Evolutionary conservation across 2,888 invertebrate species (phyloP).

Genomic region (Pyrocoelia pectoralis): DNA sequence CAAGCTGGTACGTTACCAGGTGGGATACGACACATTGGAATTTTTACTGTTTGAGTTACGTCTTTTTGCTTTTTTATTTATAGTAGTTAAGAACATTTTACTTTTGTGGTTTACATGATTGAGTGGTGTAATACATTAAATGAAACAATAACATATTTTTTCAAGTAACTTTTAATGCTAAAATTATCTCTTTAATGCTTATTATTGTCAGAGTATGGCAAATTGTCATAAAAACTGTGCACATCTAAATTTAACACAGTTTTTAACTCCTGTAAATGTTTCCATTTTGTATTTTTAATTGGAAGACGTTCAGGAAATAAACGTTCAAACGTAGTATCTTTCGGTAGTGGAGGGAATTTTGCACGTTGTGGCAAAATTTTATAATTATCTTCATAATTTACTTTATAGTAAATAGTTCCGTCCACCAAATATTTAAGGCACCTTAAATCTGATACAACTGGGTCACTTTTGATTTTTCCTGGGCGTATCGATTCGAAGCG

Average conservation of each 20-base stretch:
- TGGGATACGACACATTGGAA: slow-evolving; percentile 3
- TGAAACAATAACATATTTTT: background rate
- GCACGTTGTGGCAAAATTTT: background rate
- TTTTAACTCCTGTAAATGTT: background rate
- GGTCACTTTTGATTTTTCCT: slow-evolving; percentile 7
- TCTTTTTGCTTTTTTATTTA: background rate
- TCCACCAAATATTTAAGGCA: background rate
- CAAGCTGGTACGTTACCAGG: no score
- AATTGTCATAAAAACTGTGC: background rate
- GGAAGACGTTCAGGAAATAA: background rate
- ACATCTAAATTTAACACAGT: background rate
- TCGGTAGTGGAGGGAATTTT: background rate
- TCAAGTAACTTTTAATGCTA: background rate
- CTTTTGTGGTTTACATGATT: background rate
- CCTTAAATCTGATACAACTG: background rate
- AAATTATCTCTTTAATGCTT: background rate
- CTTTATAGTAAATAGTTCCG: slow-evolving; percentile 10
- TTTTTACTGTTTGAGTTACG: background rate
- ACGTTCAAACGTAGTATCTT: background rate
- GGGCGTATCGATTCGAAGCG: slow-evolving; percentile 2
- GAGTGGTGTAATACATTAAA: background rate
- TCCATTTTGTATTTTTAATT: background rate
- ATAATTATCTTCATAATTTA: slow-evolving; percentile 11
- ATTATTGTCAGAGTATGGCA: background rate
- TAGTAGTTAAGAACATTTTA: background rate